Conservation (phyloP, 2,888 invertebrate species). For the Copidosoma aretas region DNA sequence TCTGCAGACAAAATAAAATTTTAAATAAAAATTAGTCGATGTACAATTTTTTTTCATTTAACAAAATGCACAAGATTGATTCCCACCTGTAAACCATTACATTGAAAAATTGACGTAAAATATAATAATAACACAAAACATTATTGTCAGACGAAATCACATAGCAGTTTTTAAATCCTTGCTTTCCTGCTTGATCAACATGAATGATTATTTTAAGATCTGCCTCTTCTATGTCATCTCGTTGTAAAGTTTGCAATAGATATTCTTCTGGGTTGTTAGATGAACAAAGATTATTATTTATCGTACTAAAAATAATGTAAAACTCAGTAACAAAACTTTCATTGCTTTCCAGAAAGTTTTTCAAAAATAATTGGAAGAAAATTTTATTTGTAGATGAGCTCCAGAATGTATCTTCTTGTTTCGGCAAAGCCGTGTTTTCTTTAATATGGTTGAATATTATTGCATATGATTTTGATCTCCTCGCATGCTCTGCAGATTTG, state of each 20-base stretch:
- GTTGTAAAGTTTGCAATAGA: not conserved
- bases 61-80: too few relatives aligned
- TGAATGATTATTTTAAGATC: constrained; percentile 9
- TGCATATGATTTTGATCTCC: not conserved
- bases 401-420: constrained; percentile 9
- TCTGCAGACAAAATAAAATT: not conserved
- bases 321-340: not conserved
- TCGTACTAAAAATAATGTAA: not conserved
- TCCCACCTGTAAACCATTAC: too few relatives aligned
- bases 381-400: constrained; percentile 5
- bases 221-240: constrained; percentile 10
- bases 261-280: not conserved
- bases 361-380: not conserved
- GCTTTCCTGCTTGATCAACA: not conserved
- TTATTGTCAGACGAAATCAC: too few relatives aligned
- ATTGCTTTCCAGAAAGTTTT: not conserved
- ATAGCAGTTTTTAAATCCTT: not conserved
- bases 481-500: constrained; percentile 1
- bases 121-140: too few relatives aligned
- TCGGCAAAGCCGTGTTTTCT: not conserved
- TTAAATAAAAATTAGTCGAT: too few relatives aligned
- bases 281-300: not conserved
- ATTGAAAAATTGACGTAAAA: too few relatives aligned
- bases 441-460: not conserved
- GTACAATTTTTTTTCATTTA: too few relatives aligned